Evolutionary conservation across 2,888 invertebrate species (phyloP).

Genomic region (Actias luna): DNA sequence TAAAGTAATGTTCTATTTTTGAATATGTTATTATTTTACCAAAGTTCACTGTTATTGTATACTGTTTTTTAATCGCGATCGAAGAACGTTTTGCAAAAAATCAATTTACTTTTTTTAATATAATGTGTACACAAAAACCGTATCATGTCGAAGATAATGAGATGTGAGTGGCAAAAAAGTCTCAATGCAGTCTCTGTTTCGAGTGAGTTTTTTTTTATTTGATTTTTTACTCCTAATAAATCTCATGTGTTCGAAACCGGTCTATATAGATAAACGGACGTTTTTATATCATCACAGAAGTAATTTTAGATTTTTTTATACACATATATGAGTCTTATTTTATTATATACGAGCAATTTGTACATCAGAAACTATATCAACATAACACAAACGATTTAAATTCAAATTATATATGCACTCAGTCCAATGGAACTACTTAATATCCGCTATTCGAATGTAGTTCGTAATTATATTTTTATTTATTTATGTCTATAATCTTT

Average conservation of each 20-base stretch:
- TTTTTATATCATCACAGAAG: background rate
- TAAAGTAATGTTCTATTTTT: background rate
- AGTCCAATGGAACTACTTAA: background rate
- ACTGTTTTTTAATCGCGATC: background rate
- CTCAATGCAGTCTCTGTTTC: background rate
- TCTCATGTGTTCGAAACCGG: background rate
- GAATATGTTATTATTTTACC: background rate
- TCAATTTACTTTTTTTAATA: background rate
- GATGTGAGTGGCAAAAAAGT: background rate
- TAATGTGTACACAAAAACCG: background rate
- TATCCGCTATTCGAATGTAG: background rate
- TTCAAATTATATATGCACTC: too few relatives aligned
- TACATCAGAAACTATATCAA: background rate
- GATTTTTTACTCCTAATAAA: background rate
- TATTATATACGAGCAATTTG: background rate
- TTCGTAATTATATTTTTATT: background rate
- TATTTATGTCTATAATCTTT: background rate
- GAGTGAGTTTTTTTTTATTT: background rate
- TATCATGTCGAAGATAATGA: slow-evolving; percentile 1
- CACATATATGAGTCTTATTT: background rate
- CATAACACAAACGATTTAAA: background rate
- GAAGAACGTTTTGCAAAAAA: background rate
- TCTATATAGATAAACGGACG: background rate
- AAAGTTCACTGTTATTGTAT: background rate
- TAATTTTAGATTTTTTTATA: background rate